phyloP scores from a whole-genome alignment of 2,797 vertebrate genomes.

The Pagetopsis macropterus region DNA sequence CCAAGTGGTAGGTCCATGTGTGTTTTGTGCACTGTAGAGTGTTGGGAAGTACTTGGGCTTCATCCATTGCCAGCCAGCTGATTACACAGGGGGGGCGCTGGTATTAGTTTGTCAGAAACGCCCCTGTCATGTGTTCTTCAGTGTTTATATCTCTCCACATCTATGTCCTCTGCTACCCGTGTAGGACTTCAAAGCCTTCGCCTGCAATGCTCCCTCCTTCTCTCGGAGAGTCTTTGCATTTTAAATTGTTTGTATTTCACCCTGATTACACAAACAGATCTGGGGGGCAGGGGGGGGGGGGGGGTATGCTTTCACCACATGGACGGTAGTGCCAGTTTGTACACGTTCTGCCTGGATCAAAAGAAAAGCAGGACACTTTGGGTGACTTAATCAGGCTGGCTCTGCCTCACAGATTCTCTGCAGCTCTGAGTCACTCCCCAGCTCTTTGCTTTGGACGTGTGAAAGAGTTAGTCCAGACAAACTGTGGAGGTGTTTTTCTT shows the following conservation, averaged over 20 bases:
- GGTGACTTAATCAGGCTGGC: conserved; percentile 66
- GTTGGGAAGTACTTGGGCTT: conserved; percentile 58
- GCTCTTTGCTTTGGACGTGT: conserved; percentile 45
- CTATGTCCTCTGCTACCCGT: conserved; percentile 43
- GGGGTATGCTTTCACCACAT: conserved; percentile 14
- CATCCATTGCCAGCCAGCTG: conserved; percentile 55
- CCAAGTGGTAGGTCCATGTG: conserved; percentile 65
- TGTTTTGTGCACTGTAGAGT: conserved; percentile 60
- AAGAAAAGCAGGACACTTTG: conserved; percentile 59
- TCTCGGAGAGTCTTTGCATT: conserved; percentile 39
- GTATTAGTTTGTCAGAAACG: conserved; percentile 55
- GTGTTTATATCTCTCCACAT: conserved; percentile 47
- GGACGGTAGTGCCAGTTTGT: conserved; percentile 45
- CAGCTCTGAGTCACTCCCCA: conserved; percentile 60
- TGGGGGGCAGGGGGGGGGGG: conserved; percentile 5
- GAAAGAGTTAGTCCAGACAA: conserved; percentile 50
- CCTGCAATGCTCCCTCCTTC: conserved; percentile 8
- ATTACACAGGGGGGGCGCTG: conserved; percentile 42
- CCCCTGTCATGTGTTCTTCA: conserved; percentile 35
- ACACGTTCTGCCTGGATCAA: conserved; percentile 58
- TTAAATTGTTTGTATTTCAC: conserved; percentile 46
- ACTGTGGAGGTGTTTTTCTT: conserved; percentile 8
- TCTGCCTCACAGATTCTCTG: conserved; percentile 48
- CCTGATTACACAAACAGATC: conserved; percentile 57
- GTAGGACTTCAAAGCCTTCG: conserved; percentile 52